phyloP scores from a whole-genome alignment of 2,113 vertebrate genomes.

The Heliornis fulica region DNA sequence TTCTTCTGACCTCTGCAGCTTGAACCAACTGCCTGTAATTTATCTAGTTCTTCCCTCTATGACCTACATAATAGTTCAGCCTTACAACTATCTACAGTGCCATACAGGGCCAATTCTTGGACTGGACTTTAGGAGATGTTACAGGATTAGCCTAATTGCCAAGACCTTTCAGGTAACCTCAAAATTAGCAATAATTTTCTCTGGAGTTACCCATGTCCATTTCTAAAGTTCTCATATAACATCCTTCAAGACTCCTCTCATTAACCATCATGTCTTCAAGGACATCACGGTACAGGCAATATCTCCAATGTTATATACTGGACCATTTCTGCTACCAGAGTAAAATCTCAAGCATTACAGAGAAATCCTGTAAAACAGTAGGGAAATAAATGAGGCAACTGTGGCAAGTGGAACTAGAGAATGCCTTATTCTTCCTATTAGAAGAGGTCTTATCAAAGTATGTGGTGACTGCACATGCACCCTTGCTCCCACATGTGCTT shows the following conservation, averaged over 20 bases:
- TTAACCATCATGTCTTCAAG: not conserved
- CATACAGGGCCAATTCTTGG: not conserved
- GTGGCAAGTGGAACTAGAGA: not conserved
- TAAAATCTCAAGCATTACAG: not conserved
- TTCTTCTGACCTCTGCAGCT: not conserved
- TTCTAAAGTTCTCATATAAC: not conserved
- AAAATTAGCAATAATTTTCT: not conserved
- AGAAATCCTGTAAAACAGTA: not conserved
- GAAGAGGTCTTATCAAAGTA: not conserved
- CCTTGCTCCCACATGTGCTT: not conserved
- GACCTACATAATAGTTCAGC: not conserved
- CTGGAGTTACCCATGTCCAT: not conserved
- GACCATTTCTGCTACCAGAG: accelerated
- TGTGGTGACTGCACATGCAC: not conserved
- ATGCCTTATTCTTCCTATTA: not conserved
- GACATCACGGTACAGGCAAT: not conserved
- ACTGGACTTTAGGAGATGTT: not conserved
- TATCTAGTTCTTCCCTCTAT: not conserved
- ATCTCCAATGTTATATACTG: not conserved
- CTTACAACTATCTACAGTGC: not conserved
- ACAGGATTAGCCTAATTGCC: not conserved
- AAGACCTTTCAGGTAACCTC: not conserved
- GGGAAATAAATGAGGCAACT: not conserved
- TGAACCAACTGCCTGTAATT: not conserved
- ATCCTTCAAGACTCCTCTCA: not conserved